These are phyloP conservation scores for Cephonodes hylas DNA, from an alignment of 2,888 invertebrate genomes.

Conservation along the genomic window DNA sequence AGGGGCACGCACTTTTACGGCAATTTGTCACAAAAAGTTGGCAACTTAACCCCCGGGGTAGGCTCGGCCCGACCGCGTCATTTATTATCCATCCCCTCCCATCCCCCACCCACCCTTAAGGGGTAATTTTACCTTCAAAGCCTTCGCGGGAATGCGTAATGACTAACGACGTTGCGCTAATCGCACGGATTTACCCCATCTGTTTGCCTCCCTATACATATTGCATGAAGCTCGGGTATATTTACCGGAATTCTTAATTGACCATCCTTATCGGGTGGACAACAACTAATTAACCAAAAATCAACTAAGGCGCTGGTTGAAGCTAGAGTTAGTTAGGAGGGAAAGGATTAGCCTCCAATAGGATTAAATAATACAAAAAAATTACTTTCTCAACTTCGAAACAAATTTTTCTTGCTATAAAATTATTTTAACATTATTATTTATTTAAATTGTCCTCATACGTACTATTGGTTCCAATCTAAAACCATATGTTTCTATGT, in stretches of 20 bases:
- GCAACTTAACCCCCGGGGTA: conserved; percentile 61
- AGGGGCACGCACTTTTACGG: conserved; percentile 67
- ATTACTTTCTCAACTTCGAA: too few species aligned
- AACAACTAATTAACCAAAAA: too few species aligned
- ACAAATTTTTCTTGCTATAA: too few species aligned
- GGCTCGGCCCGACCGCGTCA: conserved; percentile 47
- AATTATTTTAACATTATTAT: too few species aligned
- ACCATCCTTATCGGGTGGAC: background rate
- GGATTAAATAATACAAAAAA: too few species aligned
- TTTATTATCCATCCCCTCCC: conserved; percentile 61
- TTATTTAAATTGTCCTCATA: too few species aligned
- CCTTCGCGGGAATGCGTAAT: conserved; percentile 76
- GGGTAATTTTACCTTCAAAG: conserved; percentile 76
- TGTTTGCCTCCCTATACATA: conserved; percentile 26
- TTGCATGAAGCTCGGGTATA: conserved; percentile 14
- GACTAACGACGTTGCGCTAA: conserved; percentile 72
- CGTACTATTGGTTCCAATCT: too few species aligned
- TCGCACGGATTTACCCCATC: conserved; percentile 68
- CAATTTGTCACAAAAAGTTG: conserved; percentile 80
- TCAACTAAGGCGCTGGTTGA: too few species aligned
- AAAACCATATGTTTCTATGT: too few species aligned
- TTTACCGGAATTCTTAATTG: conserved; percentile 1
- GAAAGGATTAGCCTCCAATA: too few species aligned
- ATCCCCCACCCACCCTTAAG: conserved; percentile 53
- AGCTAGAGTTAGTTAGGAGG: too few species aligned